phyloP scores from a whole-genome alignment of 2,797 vertebrate genomes.

The Enteromius unitaeniatus region DNA sequence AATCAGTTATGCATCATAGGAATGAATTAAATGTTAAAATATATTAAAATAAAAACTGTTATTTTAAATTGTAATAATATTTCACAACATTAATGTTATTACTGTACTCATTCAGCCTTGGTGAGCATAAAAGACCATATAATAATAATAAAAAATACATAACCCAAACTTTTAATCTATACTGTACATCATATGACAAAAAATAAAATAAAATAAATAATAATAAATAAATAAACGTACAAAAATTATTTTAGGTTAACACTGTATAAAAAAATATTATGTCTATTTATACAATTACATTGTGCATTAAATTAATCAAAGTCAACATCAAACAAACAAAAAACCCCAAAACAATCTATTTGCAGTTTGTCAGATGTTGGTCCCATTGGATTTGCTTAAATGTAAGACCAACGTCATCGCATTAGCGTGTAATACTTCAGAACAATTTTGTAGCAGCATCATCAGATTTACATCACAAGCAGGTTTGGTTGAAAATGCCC shows the following conservation, averaged over 20 bases:
- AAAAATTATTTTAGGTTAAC: background rate
- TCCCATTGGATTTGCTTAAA: background rate
- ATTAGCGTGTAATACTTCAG: background rate
- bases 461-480: slow-evolving; percentile 3
- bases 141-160: background rate
- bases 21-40: background rate
- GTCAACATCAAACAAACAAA: background rate
- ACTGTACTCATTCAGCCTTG: background rate
- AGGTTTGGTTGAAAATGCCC: background rate
- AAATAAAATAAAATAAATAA: background rate
- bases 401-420: background rate
- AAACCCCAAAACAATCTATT: background rate
- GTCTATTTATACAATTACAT: background rate
- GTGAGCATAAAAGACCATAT: background rate
- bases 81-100: background rate
- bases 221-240: background rate
- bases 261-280: background rate
- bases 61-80: background rate
- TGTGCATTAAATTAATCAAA: background rate
- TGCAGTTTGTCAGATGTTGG: background rate
- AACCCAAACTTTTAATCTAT: background rate
- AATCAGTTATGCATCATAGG: background rate
- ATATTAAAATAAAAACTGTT: background rate
- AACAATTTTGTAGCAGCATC: background rate
- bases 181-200: background rate